Percentiles rank a stretch among this genome's conserved stretches.
Conservation (phyloP, 1,140 invertebrate species). For the Formica selysi region DNA sequence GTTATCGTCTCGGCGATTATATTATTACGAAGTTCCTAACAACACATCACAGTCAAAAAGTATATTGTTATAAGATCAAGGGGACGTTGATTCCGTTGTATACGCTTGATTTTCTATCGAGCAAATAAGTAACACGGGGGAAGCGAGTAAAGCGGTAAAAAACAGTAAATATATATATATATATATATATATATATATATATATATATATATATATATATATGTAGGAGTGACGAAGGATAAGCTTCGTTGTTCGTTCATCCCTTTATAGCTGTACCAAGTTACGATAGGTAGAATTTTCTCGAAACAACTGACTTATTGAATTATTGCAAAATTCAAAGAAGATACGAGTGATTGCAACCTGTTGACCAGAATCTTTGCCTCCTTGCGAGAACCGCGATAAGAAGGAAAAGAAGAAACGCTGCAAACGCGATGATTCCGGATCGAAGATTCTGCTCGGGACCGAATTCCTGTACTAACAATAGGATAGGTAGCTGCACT, state of each 20-base stretch:
- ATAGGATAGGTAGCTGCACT: constrained; percentile 33
- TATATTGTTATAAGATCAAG: constrained; percentile 68
- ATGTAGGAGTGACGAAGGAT: background rate
- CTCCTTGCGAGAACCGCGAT: background rate
- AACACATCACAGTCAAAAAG: constrained; percentile 79
- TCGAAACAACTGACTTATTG: background rate
- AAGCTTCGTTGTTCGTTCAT: constrained; percentile 11
- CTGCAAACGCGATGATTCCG: background rate
- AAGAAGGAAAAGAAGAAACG: background rate
- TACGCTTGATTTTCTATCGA: constrained; percentile 7
- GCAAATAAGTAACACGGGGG: background rate
- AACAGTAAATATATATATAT: background rate
- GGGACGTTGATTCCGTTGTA: constrained; percentile 18
- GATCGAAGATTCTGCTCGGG: background rate
- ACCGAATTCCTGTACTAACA: background rate
- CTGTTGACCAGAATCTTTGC: constrained; percentile 7
- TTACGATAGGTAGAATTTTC: background rate
- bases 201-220: background rate
- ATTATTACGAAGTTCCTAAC: constrained; percentile 70
- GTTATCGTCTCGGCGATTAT: constrained; percentile 52
- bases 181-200: background rate
- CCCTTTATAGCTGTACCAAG: background rate
- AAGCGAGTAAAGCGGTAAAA: constrained; percentile 25
- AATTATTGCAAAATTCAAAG: background rate
- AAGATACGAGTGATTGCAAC: constrained; percentile 3